Evolutionary conservation across 2,797 vertebrate genomes (phyloP).

Genomic region (Myoxocephalus aenaeus): DNA sequence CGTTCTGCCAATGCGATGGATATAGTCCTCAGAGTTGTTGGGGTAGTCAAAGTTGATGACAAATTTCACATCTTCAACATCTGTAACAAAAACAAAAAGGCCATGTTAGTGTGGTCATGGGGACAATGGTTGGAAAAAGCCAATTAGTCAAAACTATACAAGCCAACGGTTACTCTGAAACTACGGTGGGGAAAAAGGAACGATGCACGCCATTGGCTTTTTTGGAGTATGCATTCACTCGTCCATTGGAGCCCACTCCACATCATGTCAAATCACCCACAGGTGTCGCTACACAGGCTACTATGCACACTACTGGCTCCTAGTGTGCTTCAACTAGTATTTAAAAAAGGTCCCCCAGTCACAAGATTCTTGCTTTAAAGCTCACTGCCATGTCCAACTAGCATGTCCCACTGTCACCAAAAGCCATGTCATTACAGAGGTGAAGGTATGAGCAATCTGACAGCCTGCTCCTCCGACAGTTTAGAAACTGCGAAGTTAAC

Average conservation of each 20-base stretch:
- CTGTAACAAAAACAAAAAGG: conserved; percentile 93
- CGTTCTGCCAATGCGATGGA: conserved; percentile 98
- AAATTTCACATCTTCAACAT: conserved; percentile 99
- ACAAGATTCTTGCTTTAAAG: conserved; percentile 87
- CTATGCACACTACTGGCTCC: conserved; percentile 90
- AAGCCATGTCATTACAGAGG: conserved; percentile 87
- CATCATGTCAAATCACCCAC: conserved; percentile 93
- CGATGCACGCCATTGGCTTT: conserved; percentile 78
- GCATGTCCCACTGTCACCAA: conserved; percentile 90
- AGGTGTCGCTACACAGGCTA: conserved; percentile 89
- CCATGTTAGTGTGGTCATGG: conserved; percentile 90
- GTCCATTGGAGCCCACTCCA: conserved; percentile 91
- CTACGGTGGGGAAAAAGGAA: conserved; percentile 87
- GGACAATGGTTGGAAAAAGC: conserved; percentile 59
- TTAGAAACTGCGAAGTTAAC: conserved; percentile 71
- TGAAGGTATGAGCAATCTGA: conserved; percentile 75
- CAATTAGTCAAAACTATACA: conserved; percentile 55
- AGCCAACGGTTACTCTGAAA: conserved; percentile 77
- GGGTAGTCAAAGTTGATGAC: conserved; percentile 99
- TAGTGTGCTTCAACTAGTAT: conserved; percentile 90
- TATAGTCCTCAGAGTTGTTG: conserved; percentile 99
- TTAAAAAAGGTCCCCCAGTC: conserved; percentile 82
- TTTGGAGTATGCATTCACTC: conserved; percentile 93
- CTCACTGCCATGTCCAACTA: conserved; percentile 86
- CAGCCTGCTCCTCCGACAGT: conserved; percentile 76